Evolutionary conservation across 2,113 vertebrate genomes (phyloP), one percentile per base, ranked within the genome.

Genomic region (Columba janthina): DNA sequence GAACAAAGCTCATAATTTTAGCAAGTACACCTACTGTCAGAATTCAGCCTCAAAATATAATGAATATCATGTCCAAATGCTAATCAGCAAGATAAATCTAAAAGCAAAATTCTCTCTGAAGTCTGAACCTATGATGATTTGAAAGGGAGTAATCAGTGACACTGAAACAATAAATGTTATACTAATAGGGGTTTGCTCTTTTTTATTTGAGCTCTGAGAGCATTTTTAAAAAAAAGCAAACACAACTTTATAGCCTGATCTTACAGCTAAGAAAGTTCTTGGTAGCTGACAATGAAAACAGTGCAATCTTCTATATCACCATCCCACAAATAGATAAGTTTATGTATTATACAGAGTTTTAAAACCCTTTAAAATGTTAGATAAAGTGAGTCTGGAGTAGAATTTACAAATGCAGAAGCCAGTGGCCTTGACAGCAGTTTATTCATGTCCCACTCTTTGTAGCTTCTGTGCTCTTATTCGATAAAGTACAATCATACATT

Each of bases 1-100:
- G 28, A 85, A 51, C 54, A 84, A 58, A 81, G 26, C 28, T 72
- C 78, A 29, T 71, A 84, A 92, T 89, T 96, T 90, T 76, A 91
- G 11, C 40, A 46, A 66, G 85, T 62, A 54, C 57, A 31, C 66
- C 29, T 65, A 21, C 20, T 36, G 19, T 28, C 51, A 22, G 54
- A 92, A 88, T 24, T 77, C 46, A 60, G 76, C 62, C n/a, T 70
- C 62, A 72, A 96, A 93, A 67, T 40, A 44, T 22, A 73, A 74
- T 64, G 16, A 8, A 28, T 36, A 86, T 56, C n/a, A 53, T 44
- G 40, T 66, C 50, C 4, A 10, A 77, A 38, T 38, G 36, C 6
- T 94, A 58, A 93, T 38, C 40, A 86, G 22, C 31, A 51, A 75
- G 77, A 71, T 32, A 78, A 78, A 83, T 83, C 12, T 54, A 21